These are phyloP conservation scores for Heliconius hortense DNA, from an alignment of 2,888 invertebrate species.

Conservation along the genomic window DNA sequence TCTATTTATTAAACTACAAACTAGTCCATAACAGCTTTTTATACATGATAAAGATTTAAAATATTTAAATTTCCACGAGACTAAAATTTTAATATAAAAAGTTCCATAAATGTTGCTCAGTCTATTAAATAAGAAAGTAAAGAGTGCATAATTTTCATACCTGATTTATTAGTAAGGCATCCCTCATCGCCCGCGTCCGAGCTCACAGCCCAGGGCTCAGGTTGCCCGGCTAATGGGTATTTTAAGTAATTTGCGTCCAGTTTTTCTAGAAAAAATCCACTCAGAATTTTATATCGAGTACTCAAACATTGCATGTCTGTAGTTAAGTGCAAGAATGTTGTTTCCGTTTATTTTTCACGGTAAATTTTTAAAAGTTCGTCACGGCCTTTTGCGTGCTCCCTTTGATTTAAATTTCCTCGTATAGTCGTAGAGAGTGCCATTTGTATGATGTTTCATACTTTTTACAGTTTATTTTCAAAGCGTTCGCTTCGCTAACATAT, in stretches of 20 bases:
- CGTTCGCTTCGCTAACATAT: conserved; percentile 10
- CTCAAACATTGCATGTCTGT: conserved; percentile 45
- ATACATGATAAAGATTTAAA: background rate
- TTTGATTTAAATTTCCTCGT: conserved; percentile 36
- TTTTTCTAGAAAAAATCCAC: conserved; percentile 40
- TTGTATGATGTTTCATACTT: conserved; percentile 12
- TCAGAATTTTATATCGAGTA: conserved; percentile 45
- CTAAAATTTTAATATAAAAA: background rate
- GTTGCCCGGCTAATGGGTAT: conserved; percentile 30
- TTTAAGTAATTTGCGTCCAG: conserved; percentile 38
- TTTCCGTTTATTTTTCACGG: conserved; percentile 37
- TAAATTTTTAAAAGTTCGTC: conserved; percentile 39
- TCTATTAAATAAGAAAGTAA: conserved; percentile 7
- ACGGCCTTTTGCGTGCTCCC: conserved; percentile 35
- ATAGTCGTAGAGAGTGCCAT: conserved; percentile 14
- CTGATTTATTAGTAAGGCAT: conserved; percentile 31
- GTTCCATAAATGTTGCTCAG: background rate
- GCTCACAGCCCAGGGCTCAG: conserved; percentile 1
- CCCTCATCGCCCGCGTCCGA: conserved; percentile 21
- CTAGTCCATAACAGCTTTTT: background rate
- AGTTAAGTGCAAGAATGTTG: conserved; percentile 41
- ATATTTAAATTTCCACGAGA: background rate
- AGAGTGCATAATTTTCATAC: conserved; percentile 11
- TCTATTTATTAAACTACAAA: no score
- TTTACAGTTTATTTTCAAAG: conserved; percentile 16